Conservation (phyloP, 2,888 invertebrate species). For the Agrilus mali region DNA sequence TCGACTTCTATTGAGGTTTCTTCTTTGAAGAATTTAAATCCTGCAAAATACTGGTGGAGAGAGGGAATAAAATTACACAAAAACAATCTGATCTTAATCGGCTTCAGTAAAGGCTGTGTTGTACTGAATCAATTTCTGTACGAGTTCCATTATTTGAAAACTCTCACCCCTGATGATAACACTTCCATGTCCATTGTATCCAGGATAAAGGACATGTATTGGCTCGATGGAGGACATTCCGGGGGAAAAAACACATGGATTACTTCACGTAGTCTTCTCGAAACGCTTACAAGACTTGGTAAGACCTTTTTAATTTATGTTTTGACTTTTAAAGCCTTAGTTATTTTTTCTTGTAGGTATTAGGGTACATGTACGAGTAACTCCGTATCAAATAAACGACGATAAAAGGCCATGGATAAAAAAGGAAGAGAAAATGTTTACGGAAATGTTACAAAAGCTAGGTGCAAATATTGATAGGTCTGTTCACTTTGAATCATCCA, state of each 20-base stretch:
- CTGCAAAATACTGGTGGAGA: slow-evolving; percentile 39
- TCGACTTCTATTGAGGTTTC: too few species aligned
- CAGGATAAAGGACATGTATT: slow-evolving; percentile 65
- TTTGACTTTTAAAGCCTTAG: not conserved
- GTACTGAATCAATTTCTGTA: slow-evolving; percentile 83
- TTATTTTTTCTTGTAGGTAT: slow-evolving; percentile 39
- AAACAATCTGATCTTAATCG: slow-evolving; percentile 50
- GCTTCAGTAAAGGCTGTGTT: slow-evolving; percentile 89
- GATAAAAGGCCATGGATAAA: slow-evolving; percentile 72
- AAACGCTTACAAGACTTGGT: slow-evolving; percentile 62
- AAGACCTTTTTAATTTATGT: slow-evolving; percentile 13
- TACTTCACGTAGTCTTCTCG: slow-evolving; percentile 58
- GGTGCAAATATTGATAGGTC: slow-evolving; percentile 52
- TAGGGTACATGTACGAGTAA: slow-evolving; percentile 66
- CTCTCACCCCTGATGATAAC: slow-evolving; percentile 50
- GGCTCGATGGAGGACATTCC: slow-evolving; percentile 87
- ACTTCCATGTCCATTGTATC: slow-evolving; percentile 48
- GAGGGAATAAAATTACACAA: slow-evolving; percentile 44
- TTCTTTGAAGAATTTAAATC: too few species aligned
- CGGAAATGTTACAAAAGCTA: slow-evolving; percentile 48
- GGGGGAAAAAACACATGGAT: slow-evolving; percentile 83
- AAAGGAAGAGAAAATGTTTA: slow-evolving; percentile 68
- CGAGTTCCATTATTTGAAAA: slow-evolving; percentile 67
- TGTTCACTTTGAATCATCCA: slow-evolving; percentile 47
- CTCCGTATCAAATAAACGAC: slow-evolving; percentile 82